Conservation (phyloP, 2,113 vertebrate genomes). For the Percopsis transmontana region DNA sequence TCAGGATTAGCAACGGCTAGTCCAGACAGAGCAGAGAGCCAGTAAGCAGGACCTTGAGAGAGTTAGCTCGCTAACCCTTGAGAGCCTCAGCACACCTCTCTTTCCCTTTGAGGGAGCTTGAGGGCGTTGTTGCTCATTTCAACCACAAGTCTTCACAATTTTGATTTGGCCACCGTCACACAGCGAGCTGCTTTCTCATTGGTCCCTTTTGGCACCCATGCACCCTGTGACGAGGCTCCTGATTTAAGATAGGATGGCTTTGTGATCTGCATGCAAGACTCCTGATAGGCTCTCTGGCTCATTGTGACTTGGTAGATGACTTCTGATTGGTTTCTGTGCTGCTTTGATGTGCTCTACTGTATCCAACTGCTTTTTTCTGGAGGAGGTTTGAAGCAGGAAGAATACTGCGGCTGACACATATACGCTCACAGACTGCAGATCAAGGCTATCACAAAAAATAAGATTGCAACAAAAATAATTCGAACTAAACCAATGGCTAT, state of each 20-base stretch:
- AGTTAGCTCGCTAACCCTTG: slow-evolving; percentile 16
- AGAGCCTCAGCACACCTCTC: slow-evolving; percentile 46
- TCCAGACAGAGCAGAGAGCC: slow-evolving; percentile 42
- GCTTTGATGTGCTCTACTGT: slow-evolving; percentile 45
- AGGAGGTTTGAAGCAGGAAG: slow-evolving; percentile 24
- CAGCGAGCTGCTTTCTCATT: slow-evolving; percentile 24
- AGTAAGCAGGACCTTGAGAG: slow-evolving; percentile 22
- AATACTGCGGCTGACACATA: slow-evolving; percentile 29
- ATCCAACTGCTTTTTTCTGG: slow-evolving; percentile 44
- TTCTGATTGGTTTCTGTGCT: slow-evolving; percentile 40
- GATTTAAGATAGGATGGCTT: slow-evolving; percentile 22
- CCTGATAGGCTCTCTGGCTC: slow-evolving; percentile 39
- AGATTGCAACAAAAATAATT: not conserved
- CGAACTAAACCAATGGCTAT: not conserved
- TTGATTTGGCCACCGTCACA: slow-evolving; percentile 25
- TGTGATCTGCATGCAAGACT: slow-evolving; percentile 12
- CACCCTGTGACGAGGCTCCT: slow-evolving; percentile 11
- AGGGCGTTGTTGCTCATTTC: slow-evolving; percentile 30
- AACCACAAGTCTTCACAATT: slow-evolving; percentile 17
- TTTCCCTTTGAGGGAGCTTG: slow-evolving; percentile 36
- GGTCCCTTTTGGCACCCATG: slow-evolving; percentile 17
- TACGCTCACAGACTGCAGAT: slow-evolving; percentile 30
- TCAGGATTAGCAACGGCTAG: slow-evolving; percentile 71
- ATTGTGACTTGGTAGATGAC: slow-evolving; percentile 4
- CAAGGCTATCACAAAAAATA: slow-evolving; percentile 7